Conservation (phyloP, 2,888 invertebrate genomes). For the Graphium colonna region DNA sequence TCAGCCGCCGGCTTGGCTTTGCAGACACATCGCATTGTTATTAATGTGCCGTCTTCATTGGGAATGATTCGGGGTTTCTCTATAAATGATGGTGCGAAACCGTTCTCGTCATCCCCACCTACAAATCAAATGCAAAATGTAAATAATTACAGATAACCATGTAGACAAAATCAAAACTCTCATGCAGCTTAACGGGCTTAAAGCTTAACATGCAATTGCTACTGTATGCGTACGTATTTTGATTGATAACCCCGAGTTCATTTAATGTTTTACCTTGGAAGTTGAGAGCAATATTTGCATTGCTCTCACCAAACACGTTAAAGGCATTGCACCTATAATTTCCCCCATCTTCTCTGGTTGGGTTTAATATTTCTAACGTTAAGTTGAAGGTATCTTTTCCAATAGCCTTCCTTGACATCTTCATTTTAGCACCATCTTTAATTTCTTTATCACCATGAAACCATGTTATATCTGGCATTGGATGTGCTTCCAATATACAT, state of each 20-base stretch:
- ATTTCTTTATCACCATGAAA: conserved; percentile 94
- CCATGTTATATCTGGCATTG: conserved; percentile 97
- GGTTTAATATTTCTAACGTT: conserved; percentile 96
- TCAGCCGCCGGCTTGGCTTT: conserved; percentile 96
- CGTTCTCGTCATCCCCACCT: conserved; percentile 95
- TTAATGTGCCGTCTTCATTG: conserved; percentile 97
- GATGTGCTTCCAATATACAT: conserved; percentile 96
- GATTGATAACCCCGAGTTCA: conserved; percentile 33
- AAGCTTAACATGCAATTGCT: conserved; percentile 70
- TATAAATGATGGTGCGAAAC: conserved; percentile 97
- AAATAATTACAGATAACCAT: conserved; percentile 3
- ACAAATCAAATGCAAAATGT: conserved; percentile 40
- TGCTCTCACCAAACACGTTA: conserved; percentile 99
- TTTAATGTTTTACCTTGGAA: conserved; percentile 91
- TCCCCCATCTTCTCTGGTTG: conserved; percentile 97
- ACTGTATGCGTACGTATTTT: conserved; percentile 74
- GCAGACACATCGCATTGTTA: conserved; percentile 98
- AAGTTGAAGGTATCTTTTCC: conserved; percentile 95
- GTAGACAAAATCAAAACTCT: conserved; percentile 20
- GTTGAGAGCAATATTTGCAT: conserved; percentile 99
- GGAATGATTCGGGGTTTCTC: conserved; percentile 99
- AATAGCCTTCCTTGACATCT: conserved; percentile 93
- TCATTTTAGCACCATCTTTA: conserved; percentile 90
- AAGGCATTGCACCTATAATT: conserved; percentile 99
- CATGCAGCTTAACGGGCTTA: conserved; percentile 67